phyloP scores from a whole-genome alignment of 53 echinoderm and acorn worm species.

The Astropecten irregularis region DNA sequence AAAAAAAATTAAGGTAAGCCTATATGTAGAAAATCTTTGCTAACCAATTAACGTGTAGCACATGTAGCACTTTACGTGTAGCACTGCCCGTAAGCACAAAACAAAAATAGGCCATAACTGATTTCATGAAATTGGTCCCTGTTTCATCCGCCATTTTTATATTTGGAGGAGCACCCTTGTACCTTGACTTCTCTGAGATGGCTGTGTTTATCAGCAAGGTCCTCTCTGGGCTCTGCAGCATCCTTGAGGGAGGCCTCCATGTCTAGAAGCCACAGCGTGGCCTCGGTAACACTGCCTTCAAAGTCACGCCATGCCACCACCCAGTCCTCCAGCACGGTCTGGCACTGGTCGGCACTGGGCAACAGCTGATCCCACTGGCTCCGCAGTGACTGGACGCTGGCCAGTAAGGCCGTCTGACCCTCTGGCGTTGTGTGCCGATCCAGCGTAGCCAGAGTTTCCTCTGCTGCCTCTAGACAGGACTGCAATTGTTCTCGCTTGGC shows the following conservation, averaged over 20 bases:
- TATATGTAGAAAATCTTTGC: too few relatives aligned
- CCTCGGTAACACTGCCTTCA: slow-evolving; percentile 26
- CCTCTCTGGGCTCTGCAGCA: slow-evolving; percentile 52
- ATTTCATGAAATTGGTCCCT: too few relatives aligned
- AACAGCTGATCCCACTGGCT: slow-evolving; percentile 56
- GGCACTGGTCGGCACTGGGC: slow-evolving; percentile 45
- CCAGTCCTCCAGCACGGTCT: slow-evolving; percentile 47
- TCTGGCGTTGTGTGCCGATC: slow-evolving; percentile 53
- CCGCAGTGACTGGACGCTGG: slow-evolving; percentile 36
- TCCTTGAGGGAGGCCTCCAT: slow-evolving; percentile 46
- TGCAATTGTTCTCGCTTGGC: slow-evolving; percentile 15
- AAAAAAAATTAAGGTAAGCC: too few relatives aligned
- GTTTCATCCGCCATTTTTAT: too few relatives aligned
- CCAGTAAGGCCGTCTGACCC: slow-evolving; percentile 31
- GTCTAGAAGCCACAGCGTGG: slow-evolving; percentile 42
- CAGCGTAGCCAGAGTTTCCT: slow-evolving; percentile 54
- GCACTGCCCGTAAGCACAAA: too few relatives aligned
- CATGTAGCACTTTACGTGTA: too few relatives aligned
- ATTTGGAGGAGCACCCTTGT: too few relatives aligned
- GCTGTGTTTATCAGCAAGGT: slow-evolving; percentile 36
- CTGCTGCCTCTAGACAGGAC: neutral
- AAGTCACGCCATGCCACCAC: slow-evolving; percentile 62
- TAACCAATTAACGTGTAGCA: too few relatives aligned
- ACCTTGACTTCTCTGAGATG: slow-evolving; percentile 66
- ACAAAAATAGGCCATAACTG: too few relatives aligned